A percentile compares a stretch with the other conserved stretches of the same genome.
phyloP scores from a whole-genome alignment of 2,888 invertebrate species.

The Urechis unicinctus region DNA sequence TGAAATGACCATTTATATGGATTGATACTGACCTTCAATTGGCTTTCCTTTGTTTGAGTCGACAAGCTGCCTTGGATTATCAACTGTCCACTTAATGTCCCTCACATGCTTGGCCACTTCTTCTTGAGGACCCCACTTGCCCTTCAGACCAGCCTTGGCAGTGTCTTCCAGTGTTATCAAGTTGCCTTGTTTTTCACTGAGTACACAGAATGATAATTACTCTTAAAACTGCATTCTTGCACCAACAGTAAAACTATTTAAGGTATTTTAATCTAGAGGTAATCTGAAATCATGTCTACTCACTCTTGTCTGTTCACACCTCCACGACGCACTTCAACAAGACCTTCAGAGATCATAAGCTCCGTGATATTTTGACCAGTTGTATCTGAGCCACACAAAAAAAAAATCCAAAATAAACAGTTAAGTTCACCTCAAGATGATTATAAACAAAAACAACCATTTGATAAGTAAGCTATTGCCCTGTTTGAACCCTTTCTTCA shows the following conservation, averaged over 20 bases:
- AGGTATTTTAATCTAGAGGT: neutral
- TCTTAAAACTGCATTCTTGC: neutral
- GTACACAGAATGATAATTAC: neutral
- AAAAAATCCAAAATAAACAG: neutral
- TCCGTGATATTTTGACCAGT: constrained; percentile 85
- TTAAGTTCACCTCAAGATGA: no score
- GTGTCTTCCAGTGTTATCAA: constrained; percentile 81
- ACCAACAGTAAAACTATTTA: neutral
- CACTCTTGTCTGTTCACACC: constrained; percentile 51
- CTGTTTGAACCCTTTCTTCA: no score
- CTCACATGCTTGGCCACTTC: constrained; percentile 65
- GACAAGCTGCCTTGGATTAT: constrained; percentile 75
- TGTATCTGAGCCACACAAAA: constrained; percentile 50
- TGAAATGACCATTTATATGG: neutral
- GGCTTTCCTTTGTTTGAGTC: constrained; percentile 81
- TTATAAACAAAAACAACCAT: neutral
- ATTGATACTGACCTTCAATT: constrained; percentile 56
- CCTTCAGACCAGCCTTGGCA: constrained; percentile 81
- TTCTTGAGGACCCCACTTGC: constrained; percentile 55
- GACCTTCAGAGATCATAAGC: constrained; percentile 78
- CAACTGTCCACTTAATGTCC: constrained; percentile 81
- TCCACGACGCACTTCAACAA: constrained; percentile 65
- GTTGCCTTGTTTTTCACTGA: constrained; percentile 50
- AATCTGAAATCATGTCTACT: constrained; percentile 22
- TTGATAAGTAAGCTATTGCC: neutral